Evolutionary conservation across 2,888 invertebrate species (phyloP), one percentile per base, ranked within the genome.

Genomic region (Caenorhabditis sp.): DNA sequence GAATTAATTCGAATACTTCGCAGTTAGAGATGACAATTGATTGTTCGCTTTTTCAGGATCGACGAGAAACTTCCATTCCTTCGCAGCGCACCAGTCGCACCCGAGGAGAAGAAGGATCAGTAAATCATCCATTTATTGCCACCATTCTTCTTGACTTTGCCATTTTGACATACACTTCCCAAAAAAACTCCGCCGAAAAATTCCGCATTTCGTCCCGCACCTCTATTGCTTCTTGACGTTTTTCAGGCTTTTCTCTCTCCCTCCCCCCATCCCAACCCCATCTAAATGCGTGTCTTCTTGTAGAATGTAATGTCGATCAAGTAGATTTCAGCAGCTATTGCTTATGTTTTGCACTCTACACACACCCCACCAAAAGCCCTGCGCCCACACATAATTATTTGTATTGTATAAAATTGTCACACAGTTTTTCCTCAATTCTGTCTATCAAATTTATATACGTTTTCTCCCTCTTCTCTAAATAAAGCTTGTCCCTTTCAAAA

Each of bases 61-160:
- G 81, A 86, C 53, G 87, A 86, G 78, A 87, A 87, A 70, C 79
- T 87, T 37, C 87, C 87, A 48, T 86, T 86, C 83, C 82, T 88
- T 48, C 86, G 86, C 78, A 68, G 78, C 22, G 70, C 70, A 52
- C 79, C 81, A 45, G 74, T 50, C 15, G 81, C 72, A 46, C 75
- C 56, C 27, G 79, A 75, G 41, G 83, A 82, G 81, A 83, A 85
- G 81, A 81, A 84, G 78, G 84, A 83, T 27, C 81, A 84, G 74
- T 84, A 80, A 72, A 52, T 26, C 48, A 66, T 50, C 68, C 1
- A 37, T 13, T 39, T n/a, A n/a, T n/a, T n/a, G n/a, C n/a, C 53
- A 17, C 15, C n/a, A 35, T 35, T 22, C 15, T 22, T 20, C 22
- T 30, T 2, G 8, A 59, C 6, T 59, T 59, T 70, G 70, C 59